Base-by-base conservation (phyloP, 2,113 vertebrate genomes). In the Epinephelus moara region DNA sequence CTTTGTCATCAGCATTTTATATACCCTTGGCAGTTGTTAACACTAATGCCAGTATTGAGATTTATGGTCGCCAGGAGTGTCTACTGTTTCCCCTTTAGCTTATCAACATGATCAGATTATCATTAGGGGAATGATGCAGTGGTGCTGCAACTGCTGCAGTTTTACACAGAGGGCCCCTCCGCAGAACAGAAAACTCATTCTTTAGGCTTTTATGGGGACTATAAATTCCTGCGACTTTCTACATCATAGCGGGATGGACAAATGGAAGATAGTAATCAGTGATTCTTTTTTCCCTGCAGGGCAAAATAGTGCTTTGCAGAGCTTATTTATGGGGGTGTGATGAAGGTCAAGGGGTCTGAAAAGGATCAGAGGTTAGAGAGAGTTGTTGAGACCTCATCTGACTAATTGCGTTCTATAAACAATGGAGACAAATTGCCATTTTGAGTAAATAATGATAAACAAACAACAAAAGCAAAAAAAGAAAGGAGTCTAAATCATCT, bases 21-120 rank as follows among this genome's bases (percentile, higher is more conserved):
- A 87, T 91, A 77, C 91, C 90, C 86, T 61, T 18, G 85, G 80
- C 55, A 76, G 89, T 79, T 88, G 89, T 92, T 91, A 91, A 84
- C 86, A 85, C 76, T 63, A 60, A 87, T 85, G 75, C 68, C 78
- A 75, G 78, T 55, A 87, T 83, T 71, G 86, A 92, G 89, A 92
- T 91, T 91, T 91, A 91, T 91, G 66, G 64, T 68, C 63, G 69
- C 69, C 74, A 8, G 30, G 75, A 84, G 82, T 67, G 55, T 85
- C 79, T 78, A 57, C 71, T 69, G 79, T 88, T 87, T 90, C 81
- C 69, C 64, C 70, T 81, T 81, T 78, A 86, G 81, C 88, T 88
- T 86, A 89, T 87, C 86, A 70, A 85, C 79, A 79, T 75, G 71
- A 89, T 92, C 84, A 75, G 75, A 78, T 84, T 83, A 75, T 91